Evolutionary conservation across 1,140 invertebrate genomes (phyloP).

Genomic region (Eubasilissa regina): DNA sequence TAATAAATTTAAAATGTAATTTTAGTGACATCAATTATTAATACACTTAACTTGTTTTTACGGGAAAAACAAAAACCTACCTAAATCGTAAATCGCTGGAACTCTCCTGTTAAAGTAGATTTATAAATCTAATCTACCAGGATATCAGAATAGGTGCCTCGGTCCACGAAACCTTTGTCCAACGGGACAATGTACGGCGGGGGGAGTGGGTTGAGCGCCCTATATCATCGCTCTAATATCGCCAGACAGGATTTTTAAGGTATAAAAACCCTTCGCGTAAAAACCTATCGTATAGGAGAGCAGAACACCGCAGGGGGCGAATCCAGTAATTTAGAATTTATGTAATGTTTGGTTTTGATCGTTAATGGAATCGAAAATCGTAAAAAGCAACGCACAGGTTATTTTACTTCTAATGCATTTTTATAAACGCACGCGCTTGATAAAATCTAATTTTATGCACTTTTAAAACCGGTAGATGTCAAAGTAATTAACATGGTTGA

Average conservation of each 20-base stretch:
- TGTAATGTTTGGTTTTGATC: slow-evolving; percentile 6
- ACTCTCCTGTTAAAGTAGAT: slow-evolving; percentile 21
- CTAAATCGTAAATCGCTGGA: slow-evolving; percentile 6
- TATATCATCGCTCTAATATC: slow-evolving; percentile 22
- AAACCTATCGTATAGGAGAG: slow-evolving; percentile 1
- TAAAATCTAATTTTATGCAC: too few species aligned
- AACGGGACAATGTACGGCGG: slow-evolving; percentile 8
- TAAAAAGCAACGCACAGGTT: not conserved
- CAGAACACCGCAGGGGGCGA: slow-evolving; percentile 1
- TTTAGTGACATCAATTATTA: not conserved
- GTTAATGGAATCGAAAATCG: not conserved
- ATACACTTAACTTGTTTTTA: not conserved
- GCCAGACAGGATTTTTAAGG: slow-evolving; percentile 16
- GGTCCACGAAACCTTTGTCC: slow-evolving; percentile 24
- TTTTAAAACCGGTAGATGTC: too few species aligned
- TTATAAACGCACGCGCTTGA: too few species aligned
- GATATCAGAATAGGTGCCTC: slow-evolving; percentile 22
- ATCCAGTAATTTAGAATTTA: not conserved
- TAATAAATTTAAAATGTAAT: too few species aligned
- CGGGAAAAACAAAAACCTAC: not conserved
- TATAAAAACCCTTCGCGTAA: slow-evolving; percentile 6
- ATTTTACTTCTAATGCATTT: not conserved
- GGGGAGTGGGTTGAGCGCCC: not conserved
- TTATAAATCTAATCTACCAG: slow-evolving; percentile 34
- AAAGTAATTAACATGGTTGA: too few species aligned